phyloP scores from a whole-genome alignment of 30 jellyfish, hydroid and myxozoan species.

The Chironex yamaguchii region DNA sequence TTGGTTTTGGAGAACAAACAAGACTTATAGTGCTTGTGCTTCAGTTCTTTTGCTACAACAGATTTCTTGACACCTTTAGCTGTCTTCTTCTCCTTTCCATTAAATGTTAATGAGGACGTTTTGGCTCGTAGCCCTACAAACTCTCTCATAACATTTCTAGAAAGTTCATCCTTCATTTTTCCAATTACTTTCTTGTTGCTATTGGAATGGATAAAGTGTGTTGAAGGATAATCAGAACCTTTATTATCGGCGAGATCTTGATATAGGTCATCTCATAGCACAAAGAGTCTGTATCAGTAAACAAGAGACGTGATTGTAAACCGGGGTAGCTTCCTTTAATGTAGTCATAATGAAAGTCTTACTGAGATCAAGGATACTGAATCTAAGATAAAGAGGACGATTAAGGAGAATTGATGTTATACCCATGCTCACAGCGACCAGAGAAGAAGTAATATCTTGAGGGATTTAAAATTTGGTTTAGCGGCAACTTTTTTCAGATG shows the following conservation, averaged over 20 bases:
- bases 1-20: slow-evolving; percentile 2
- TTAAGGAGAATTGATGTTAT: slow-evolving; percentile 18
- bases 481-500: slow-evolving; percentile 8
- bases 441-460: slow-evolving; percentile 40
- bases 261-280: slow-evolving; percentile 71
- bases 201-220: neutral
- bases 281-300: slow-evolving; percentile 74
- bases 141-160: slow-evolving; percentile 38
- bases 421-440: slow-evolving; percentile 48
- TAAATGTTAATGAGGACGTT: slow-evolving; percentile 16
- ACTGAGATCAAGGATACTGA: slow-evolving; percentile 69
- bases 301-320: slow-evolving; percentile 32
- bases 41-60: slow-evolving; percentile 11
- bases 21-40: slow-evolving; percentile 15
- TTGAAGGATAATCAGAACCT: neutral
- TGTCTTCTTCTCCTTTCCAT: slow-evolving; percentile 26
- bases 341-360: slow-evolving; percentile 75
- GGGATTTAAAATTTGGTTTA: slow-evolving; percentile 40
- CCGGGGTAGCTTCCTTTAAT: slow-evolving; percentile 27
- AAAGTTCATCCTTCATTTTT: slow-evolving; percentile 64
- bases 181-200: slow-evolving; percentile 62
- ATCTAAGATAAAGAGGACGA: slow-evolving; percentile 64
- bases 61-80: slow-evolving; percentile 59
- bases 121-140: slow-evolving; percentile 62
- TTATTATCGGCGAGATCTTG: slow-evolving; percentile 28